Evolutionary conservation across 2,113 vertebrate species (phyloP).

Genomic region (Pardalotus punctatus): DNA sequence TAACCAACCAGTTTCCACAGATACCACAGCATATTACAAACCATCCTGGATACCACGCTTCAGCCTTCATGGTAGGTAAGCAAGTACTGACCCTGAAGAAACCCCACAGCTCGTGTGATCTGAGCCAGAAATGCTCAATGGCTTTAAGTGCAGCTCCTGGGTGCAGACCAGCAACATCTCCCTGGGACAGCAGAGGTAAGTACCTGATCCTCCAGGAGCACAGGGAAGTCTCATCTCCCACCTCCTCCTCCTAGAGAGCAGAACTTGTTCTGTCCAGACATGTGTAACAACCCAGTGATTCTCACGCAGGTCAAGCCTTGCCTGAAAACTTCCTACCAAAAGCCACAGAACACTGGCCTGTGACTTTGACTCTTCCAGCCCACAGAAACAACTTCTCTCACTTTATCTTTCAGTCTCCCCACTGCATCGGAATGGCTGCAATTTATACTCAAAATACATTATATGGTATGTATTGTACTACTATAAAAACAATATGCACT

Average conservation of each 20-base stretch:
- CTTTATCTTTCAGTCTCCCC: background rate
- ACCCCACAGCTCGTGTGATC: fast-evolving
- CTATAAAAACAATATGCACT: background rate
- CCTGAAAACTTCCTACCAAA: background rate
- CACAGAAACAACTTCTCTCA: background rate
- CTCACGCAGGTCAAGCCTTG: background rate
- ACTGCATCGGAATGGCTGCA: background rate
- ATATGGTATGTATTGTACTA: background rate
- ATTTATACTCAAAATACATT: background rate
- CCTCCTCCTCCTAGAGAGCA: background rate
- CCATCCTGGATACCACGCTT: background rate
- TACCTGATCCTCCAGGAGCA: background rate
- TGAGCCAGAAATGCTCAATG: background rate
- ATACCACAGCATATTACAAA: background rate
- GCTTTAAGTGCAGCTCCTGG: background rate
- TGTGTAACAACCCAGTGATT: background rate
- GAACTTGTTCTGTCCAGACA: background rate
- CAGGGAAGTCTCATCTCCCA: background rate
- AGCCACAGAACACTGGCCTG: background rate
- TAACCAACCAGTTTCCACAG: background rate
- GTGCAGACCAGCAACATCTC: background rate
- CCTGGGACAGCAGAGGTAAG: background rate
- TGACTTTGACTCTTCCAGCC: background rate
- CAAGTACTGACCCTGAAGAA: background rate
- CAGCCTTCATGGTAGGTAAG: background rate